Conservation (phyloP, 2,797 vertebrate species). For the Smutsia gigantea region DNA sequence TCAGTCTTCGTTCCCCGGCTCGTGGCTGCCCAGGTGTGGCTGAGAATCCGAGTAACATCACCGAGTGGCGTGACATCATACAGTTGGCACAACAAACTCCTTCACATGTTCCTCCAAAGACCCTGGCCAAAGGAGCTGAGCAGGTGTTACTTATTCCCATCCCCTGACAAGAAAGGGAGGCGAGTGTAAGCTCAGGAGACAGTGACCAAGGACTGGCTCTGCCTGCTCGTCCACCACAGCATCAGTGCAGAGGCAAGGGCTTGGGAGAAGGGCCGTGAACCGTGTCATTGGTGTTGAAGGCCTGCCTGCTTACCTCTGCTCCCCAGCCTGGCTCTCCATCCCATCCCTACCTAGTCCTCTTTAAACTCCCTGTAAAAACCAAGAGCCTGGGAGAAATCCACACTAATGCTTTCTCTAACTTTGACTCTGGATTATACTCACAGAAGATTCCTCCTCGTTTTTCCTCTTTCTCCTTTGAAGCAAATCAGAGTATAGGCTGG, state of each 20-base stretch:
- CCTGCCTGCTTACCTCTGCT: not conserved
- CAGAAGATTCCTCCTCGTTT: not conserved
- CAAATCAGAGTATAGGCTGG: not conserved
- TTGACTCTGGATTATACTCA: not conserved
- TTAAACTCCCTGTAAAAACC: not conserved
- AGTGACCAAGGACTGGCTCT: not conserved
- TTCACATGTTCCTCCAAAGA: not conserved
- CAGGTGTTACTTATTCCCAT: not conserved
- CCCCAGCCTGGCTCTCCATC: not conserved
- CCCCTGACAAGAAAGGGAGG: not conserved
- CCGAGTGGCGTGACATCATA: not conserved
- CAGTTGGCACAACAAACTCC: not conserved
- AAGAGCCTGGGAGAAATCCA: not conserved
- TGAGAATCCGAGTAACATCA: not conserved
- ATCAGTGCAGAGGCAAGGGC: not conserved
- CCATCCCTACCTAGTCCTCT: not conserved
- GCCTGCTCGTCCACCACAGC: not conserved
- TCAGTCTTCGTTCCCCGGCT: not conserved
- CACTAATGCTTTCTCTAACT: not conserved
- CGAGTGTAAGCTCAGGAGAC: too few species aligned
- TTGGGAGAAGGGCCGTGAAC: not conserved
- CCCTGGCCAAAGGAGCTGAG: not conserved
- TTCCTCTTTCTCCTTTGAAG: not conserved
- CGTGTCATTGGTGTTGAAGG: not conserved
- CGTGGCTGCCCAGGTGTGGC: not conserved